Evolutionary conservation across 2,797 vertebrate genomes (phyloP).

Genomic region (Poeciliopsis presidionis): DNA sequence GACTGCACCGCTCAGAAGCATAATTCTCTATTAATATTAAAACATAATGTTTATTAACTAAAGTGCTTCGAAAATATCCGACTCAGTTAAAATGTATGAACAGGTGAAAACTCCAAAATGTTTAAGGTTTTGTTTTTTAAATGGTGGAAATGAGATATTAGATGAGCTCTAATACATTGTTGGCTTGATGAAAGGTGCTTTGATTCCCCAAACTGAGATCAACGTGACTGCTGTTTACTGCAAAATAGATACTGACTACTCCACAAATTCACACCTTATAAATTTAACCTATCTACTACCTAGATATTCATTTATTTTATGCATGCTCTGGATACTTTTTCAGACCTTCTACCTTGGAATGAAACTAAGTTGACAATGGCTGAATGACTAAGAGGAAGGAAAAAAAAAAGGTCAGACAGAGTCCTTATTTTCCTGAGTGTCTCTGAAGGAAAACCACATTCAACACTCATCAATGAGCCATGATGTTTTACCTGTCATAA

Average conservation of each 20-base stretch:
- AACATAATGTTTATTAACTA: neutral
- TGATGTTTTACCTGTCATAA: slow-evolving; percentile 15
- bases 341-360: neutral
- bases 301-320: too few species aligned
- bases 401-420: neutral
- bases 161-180: neutral
- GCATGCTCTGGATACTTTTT: neutral
- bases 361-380: neutral
- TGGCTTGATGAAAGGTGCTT: neutral
- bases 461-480: slow-evolving; percentile 2
- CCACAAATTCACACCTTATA: neutral
- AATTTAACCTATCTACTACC: neutral
- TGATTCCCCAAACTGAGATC: neutral
- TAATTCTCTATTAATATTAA: neutral
- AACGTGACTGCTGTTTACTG: neutral
- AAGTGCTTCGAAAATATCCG: neutral
- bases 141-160: neutral
- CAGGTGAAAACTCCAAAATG: neutral
- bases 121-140: neutral
- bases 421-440: neutral
- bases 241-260: neutral
- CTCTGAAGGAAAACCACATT: slow-evolving; percentile 6
- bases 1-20: neutral
- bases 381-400: neutral
- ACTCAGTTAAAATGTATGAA: neutral